A percentile compares a stretch with the other conserved stretches of the same genome.
These are phyloP conservation scores for Babylonia areolata DNA, from an alignment of 1,140 invertebrate genomes.

Conservation along the genomic window DNA sequence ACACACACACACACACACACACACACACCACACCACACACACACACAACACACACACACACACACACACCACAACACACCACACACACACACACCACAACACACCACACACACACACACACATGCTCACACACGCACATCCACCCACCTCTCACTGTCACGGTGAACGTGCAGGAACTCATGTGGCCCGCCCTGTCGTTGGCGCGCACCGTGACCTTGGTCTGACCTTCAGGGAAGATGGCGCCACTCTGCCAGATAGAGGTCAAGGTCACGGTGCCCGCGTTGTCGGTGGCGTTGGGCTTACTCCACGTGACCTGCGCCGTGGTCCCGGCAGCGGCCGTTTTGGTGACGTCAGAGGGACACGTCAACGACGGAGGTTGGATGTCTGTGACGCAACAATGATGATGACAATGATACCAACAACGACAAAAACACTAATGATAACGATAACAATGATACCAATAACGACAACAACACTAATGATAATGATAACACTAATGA, in stretches of 20 bases:
- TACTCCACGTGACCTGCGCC: constrained; percentile 49
- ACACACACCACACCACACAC: no score
- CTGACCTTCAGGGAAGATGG: constrained; percentile 52
- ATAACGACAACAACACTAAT: no score
- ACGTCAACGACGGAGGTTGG: constrained; percentile 45
- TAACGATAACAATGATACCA: no score
- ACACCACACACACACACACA: no score
- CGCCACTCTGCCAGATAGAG: constrained; percentile 52
- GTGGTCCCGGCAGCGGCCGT: constrained; percentile 45
- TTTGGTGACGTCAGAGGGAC: constrained; percentile 45
- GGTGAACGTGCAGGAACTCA: constrained; percentile 51
- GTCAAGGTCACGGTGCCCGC: constrained; percentile 42
- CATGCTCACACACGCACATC: not conserved
- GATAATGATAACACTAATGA: no score
- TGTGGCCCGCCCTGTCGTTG: constrained; percentile 46
- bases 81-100: no score
- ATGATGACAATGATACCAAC: no score
- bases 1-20: no score
- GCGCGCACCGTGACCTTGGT: constrained; percentile 55
- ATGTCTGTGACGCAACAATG: constrained; percentile 41
- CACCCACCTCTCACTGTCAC: constrained; percentile 57
- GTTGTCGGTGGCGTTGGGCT: constrained; percentile 48
- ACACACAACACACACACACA: no score
- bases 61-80: no score
- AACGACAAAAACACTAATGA: no score